phyloP scores from a whole-genome alignment of 2,888 invertebrate species.

The Drosophila niveifrons region DNA sequence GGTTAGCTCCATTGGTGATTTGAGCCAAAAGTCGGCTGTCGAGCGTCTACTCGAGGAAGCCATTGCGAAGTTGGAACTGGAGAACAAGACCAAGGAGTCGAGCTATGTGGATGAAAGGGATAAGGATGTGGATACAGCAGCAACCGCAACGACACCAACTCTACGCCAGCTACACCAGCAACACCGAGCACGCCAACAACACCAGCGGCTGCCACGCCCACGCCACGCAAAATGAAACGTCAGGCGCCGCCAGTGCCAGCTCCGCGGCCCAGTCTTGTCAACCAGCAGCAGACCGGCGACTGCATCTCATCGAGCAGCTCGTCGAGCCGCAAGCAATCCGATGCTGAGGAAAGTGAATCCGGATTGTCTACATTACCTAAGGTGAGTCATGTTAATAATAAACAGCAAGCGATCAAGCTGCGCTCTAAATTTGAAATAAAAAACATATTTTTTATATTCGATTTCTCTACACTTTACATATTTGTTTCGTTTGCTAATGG shows the following conservation, averaged over 20 bases:
- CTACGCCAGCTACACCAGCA: constrained; percentile 14
- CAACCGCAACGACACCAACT: background rate
- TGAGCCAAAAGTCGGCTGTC: constrained; percentile 64
- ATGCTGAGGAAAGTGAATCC: constrained; percentile 79
- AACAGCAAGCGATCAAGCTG: background rate
- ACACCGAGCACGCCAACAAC: constrained; percentile 9
- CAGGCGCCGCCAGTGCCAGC: constrained; percentile 66
- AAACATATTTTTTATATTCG: background rate
- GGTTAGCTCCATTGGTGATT: constrained; percentile 40
- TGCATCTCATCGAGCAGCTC: constrained; percentile 49
- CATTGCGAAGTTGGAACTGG: constrained; percentile 73
- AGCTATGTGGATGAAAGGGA: constrained; percentile 39
- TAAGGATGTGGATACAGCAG: constrained; percentile 45
- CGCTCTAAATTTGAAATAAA: background rate
- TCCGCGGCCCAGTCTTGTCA: constrained; percentile 59
- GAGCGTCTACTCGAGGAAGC: constrained; percentile 76
- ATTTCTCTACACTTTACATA: background rate
- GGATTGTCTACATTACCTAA: constrained; percentile 77
- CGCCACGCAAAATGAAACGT: constrained; percentile 53
- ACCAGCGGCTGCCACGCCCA: constrained; percentile 23
- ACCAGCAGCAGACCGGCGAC: constrained; percentile 26
- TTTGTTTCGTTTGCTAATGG: constrained; percentile 6
- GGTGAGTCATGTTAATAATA: constrained; percentile 55
- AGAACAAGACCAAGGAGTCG: constrained; percentile 48
- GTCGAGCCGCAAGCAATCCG: constrained; percentile 72